These are phyloP conservation scores for Pycnonotus jocosus DNA, from an alignment of 2,113 vertebrate genomes.

Conservation along the genomic window DNA sequence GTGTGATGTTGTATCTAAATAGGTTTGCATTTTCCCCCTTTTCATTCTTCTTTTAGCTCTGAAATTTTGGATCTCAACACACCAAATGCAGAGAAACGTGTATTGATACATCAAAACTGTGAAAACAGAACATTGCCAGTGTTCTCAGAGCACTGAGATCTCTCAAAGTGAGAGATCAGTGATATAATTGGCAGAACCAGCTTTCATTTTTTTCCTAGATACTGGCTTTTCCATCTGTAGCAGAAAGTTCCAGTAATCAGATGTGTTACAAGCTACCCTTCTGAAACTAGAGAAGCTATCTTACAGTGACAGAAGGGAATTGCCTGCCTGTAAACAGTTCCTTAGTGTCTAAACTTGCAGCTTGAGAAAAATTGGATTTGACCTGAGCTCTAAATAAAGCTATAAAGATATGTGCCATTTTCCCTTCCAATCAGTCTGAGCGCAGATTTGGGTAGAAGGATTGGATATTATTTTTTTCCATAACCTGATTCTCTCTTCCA, in stretches of 20 bases:
- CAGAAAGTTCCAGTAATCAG: conserved; percentile 41
- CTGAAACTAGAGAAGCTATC: conserved; percentile 37
- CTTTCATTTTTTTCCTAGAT: background rate
- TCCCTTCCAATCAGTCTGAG: conserved; percentile 49
- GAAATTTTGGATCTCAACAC: background rate
- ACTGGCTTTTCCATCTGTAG: conserved; percentile 26
- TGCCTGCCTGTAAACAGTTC: conserved; percentile 41
- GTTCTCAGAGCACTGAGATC: background rate
- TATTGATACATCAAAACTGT: background rate
- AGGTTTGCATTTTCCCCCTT: background rate
- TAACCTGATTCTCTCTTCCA: background rate
- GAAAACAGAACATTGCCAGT: background rate
- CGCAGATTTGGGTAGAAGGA: conserved; percentile 29
- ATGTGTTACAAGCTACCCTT: conserved; percentile 28
- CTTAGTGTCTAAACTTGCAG: conserved; percentile 44
- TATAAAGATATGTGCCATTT: conserved; percentile 41
- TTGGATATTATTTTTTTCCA: conserved; percentile 51
- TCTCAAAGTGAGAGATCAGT: background rate
- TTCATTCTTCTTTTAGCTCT: background rate
- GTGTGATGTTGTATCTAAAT: background rate
- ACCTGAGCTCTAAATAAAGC: conserved; percentile 59
- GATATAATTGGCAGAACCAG: conserved; percentile 1
- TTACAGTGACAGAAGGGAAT: conserved; percentile 38
- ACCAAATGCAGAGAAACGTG: background rate
- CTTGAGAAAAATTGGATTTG: conserved; percentile 54